A percentile compares a stretch with the other conserved stretches of the same genome.
phyloP scores from a whole-genome alignment of 64 coral and sea anemone species.

The Acropora yongei region DNA sequence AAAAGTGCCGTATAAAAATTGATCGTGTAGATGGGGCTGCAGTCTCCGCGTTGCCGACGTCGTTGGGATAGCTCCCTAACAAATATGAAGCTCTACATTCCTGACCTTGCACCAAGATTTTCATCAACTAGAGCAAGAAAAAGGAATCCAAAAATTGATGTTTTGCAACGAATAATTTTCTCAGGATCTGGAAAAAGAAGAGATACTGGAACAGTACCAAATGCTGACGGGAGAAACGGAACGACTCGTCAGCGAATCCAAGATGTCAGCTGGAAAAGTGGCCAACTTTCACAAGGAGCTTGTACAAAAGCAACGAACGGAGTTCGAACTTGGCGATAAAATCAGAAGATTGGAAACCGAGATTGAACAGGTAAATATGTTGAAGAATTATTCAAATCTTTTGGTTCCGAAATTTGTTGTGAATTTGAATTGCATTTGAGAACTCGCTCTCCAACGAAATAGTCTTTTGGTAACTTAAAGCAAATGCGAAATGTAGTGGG shows the following conservation, averaged over 20 bases:
- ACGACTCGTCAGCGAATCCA: slow-evolving; percentile 77
- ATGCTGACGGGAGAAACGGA: slow-evolving; percentile 89
- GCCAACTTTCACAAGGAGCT: slow-evolving; percentile 86
- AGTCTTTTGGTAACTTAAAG: no score
- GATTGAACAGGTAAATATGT: slow-evolving; percentile 85
- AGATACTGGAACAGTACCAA: slow-evolving; percentile 88
- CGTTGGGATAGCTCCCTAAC: no score
- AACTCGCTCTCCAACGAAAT: no score
- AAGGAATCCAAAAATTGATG: neutral
- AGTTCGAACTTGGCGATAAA: slow-evolving; percentile 84
- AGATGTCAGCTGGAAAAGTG: slow-evolving; percentile 75
- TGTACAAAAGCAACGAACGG: slow-evolving; percentile 71
- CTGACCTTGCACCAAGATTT: no score
- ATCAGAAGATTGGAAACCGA: slow-evolving; percentile 80
- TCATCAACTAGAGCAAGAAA: neutral
- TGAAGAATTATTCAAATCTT: neutral
- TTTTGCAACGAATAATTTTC: neutral
- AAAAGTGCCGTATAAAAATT: no score
- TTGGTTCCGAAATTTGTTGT: no score
- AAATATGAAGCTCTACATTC: no score
- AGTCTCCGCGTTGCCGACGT: no score
- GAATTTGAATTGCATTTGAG: no score
- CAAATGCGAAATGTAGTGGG: no score
- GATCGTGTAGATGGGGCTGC: no score
- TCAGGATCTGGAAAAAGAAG: slow-evolving; percentile 98